Conservation (phyloP, 2,113 vertebrate species). For the Nothocercus julius region DNA sequence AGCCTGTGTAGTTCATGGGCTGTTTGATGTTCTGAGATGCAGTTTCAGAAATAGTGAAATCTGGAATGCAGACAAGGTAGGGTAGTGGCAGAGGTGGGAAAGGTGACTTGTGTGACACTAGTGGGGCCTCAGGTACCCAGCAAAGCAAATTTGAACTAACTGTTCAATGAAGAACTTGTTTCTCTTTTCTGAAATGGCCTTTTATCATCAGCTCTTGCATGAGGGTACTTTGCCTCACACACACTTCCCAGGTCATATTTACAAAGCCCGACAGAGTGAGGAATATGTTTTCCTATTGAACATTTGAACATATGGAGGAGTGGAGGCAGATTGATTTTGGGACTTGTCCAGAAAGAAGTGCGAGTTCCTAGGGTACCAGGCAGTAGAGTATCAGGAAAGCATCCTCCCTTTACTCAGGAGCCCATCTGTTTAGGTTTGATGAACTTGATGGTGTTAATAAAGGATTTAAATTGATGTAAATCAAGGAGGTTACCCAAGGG, state of each 20-base stretch:
- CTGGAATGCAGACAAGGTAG: not conserved
- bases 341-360: not conserved
- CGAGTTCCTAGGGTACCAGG: accelerated
- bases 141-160: not conserved
- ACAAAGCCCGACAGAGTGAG: not conserved
- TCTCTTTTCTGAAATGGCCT: not conserved
- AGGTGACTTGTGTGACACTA: not conserved
- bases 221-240: not conserved
- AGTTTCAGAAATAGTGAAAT: not conserved
- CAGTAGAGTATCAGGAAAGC: not conserved
- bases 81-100: not conserved
- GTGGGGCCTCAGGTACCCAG: accelerated
- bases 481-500: not conserved
- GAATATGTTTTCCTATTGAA: not conserved
- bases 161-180: not conserved
- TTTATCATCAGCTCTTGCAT: not conserved
- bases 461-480: not conserved
- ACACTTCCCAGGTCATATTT: not conserved
- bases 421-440: not conserved
- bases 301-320: not conserved
- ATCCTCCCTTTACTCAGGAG: not conserved
- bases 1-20: not conserved
- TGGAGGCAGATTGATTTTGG: not conserved
- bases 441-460: not conserved
- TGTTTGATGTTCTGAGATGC: not conserved